Base-by-base conservation (phyloP, 1,140 invertebrate genomes). In the Ceratosolen solmsi region DNA sequence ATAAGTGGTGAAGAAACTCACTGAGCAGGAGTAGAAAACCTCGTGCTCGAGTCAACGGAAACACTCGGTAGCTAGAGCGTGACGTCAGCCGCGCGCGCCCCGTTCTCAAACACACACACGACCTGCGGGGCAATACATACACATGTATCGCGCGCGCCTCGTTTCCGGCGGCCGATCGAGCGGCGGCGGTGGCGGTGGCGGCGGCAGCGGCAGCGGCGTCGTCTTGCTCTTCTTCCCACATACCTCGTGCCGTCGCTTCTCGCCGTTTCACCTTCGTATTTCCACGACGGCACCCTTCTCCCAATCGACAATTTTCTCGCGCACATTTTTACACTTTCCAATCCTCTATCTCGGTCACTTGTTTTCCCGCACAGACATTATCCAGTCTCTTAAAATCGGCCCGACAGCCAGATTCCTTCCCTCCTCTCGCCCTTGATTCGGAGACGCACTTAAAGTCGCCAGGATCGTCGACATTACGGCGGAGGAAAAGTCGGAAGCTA, bases 131-230 rank as follows among this genome's bases (percentile, higher is more conserved):
- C 30, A 54, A 51, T 36, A 73, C n/a, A 38, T 70, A 79, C 25
- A 25, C 56, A 63, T 72, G 79, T 74, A 74, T 60, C 13, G n/a
- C 60, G 74, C 80, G 83, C 83, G 80, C 83, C 80, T 84, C 83
- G 81, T 56, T 84, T 84, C 81, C 83, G 80, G 83, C 68, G 51
- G 58, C 30, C 58, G 75, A 49, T 60, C n/a, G 36, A 63, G 72
- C 58, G 30, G 72, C 79, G 65, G n/a, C 54, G 80, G 49, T 33
- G 41, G 38, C 63, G 80, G 27, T 38, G 33, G 58, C 75, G 58
- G 36, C 65, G 65, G 58, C 51, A 51, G 33, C 60, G 49, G 25
- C 71, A 70, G 22, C 78, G 65, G 33, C 68, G 65, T 79, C 33
- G 38, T 79, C 78, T 71, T 79, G n/a, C n/a, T 78, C 56, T 75